Percentiles rank a stretch among this genome's conserved stretches.
Evolutionary conservation across 2,113 vertebrate species (phyloP).

Genomic region (Nematolebias whitei): DNA sequence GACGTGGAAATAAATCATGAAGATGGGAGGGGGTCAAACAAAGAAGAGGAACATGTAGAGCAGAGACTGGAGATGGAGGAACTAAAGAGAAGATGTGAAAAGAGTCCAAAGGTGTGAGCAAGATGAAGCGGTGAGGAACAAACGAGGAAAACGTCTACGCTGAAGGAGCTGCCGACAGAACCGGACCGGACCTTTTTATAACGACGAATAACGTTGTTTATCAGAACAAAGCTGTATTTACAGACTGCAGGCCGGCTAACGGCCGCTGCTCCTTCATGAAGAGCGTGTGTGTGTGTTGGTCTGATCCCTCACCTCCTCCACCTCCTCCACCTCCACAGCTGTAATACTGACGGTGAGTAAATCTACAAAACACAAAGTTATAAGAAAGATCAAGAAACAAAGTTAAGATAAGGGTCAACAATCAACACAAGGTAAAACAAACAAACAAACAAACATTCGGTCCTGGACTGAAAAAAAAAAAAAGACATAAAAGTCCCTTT

Average conservation of each 20-base stretch:
- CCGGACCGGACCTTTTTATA: slow-evolving; percentile 27
- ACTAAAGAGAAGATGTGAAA: too few species aligned
- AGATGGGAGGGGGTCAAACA: not conserved
- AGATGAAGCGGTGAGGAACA: not conserved
- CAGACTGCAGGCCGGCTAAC: slow-evolving; percentile 26
- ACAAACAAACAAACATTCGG: too few species aligned
- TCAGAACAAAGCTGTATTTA: slow-evolving; percentile 29
- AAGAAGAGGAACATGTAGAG: not conserved
- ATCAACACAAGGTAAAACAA: too few species aligned
- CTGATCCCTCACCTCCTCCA: slow-evolving; percentile 31
- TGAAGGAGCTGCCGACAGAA: slow-evolving; percentile 34
- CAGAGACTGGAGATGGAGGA: not conserved
- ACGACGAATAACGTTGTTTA: slow-evolving; percentile 47
- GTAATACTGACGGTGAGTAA: slow-evolving; percentile 50
- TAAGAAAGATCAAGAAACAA: not conserved
- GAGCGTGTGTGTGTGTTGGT: slow-evolving; percentile 8
- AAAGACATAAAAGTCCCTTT: too few species aligned
- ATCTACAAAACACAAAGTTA: slow-evolving; percentile 59
- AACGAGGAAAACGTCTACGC: not conserved
- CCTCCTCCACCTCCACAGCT: slow-evolving; percentile 41
- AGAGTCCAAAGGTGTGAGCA: not conserved
- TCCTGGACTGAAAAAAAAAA: too few species aligned
- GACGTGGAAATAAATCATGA: not conserved
- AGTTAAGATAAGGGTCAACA: not conserved
- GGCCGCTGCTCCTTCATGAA: slow-evolving; percentile 18